These are phyloP conservation scores for Diabrotica balteata DNA, from an alignment of 2,888 invertebrate species.

Conservation along the genomic window DNA sequence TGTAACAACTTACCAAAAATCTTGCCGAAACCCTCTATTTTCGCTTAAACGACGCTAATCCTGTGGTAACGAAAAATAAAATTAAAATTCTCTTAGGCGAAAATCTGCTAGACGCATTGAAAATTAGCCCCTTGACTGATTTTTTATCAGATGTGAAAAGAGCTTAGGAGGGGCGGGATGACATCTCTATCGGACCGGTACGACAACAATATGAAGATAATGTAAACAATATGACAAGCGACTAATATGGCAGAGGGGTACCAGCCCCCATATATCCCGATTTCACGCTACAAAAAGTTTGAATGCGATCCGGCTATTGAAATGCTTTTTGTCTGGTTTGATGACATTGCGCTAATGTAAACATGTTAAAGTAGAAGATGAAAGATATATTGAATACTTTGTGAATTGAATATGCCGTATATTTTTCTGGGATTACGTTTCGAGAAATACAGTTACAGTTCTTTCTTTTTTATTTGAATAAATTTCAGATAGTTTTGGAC, in stretches of 20 bases:
- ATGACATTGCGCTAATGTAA: slow-evolving; percentile 46
- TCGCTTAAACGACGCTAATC: slow-evolving; percentile 30
- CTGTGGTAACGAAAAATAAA: slow-evolving; percentile 33
- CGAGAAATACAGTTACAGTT: too few relatives aligned
- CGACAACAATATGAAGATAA: slow-evolving; percentile 55
- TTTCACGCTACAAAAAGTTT: slow-evolving; percentile 51
- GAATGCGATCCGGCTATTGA: slow-evolving; percentile 46
- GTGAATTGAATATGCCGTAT: slow-evolving; percentile 11
- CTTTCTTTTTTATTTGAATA: too few relatives aligned
- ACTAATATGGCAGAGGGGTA: slow-evolving; percentile 57
- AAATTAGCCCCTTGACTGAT: slow-evolving; percentile 43
- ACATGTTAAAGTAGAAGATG: slow-evolving; percentile 37
- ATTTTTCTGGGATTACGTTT: slow-evolving; percentile 24
- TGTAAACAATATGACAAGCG: slow-evolving; percentile 63
- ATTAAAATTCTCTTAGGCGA: slow-evolving; percentile 40
- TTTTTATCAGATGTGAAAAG: slow-evolving; percentile 42
- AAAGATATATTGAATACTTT: slow-evolving; percentile 32
- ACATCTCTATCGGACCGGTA: slow-evolving; percentile 53
- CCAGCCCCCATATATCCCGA: slow-evolving; percentile 47
- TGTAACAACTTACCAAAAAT: slow-evolving; percentile 1
- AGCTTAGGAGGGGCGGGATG: slow-evolving; percentile 44
- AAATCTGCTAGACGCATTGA: slow-evolving; percentile 32
- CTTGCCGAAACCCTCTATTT: slow-evolving; percentile 11
- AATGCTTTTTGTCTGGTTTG: slow-evolving; percentile 47
- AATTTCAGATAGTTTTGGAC: too few relatives aligned